These are phyloP conservation scores for Dasypogon diadema DNA, from an alignment of 2,888 invertebrate genomes.

Conservation along the genomic window DNA sequence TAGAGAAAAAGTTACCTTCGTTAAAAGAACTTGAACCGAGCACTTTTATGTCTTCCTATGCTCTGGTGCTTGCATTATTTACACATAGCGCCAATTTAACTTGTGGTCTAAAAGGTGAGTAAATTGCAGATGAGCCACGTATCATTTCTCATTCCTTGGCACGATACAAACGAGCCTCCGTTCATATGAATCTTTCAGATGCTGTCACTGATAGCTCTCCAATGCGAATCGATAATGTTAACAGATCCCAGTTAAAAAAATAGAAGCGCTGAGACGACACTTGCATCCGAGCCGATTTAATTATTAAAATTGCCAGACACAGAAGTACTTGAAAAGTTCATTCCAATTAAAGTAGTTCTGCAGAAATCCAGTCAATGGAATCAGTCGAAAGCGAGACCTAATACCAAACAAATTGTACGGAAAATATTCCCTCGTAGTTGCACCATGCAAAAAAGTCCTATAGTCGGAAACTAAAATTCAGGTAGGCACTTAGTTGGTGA, in stretches of 20 bases:
- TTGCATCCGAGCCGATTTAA: slow-evolving; percentile 31
- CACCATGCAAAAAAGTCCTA: neutral
- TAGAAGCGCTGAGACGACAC: slow-evolving; percentile 18
- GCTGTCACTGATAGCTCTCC: slow-evolving; percentile 12
- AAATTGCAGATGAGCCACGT: slow-evolving; percentile 24
- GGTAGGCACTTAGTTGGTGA: too few species aligned
- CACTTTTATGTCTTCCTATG: slow-evolving; percentile 21
- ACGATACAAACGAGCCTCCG: neutral
- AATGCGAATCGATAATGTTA: slow-evolving; percentile 16
- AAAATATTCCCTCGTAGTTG: neutral
- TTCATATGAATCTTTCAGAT: neutral
- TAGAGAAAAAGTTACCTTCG: neutral
- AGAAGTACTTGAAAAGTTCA: slow-evolving; percentile 20
- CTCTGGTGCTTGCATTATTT: slow-evolving; percentile 1
- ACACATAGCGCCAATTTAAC: slow-evolving; percentile 25
- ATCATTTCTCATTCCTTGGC: slow-evolving; percentile 22
- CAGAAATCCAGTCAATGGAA: slow-evolving; percentile 11
- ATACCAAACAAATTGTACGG: slow-evolving; percentile 14
- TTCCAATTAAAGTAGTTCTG: slow-evolving; percentile 17
- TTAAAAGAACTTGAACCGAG: neutral
- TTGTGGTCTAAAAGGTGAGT: slow-evolving; percentile 38
- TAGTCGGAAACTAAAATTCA: neutral
- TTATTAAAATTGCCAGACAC: slow-evolving; percentile 44
- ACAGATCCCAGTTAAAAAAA: slow-evolving; percentile 23
- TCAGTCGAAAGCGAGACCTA: slow-evolving; percentile 24